These are phyloP conservation scores for Meloidogyne floridensis DNA, from an alignment of 1,140 invertebrate genomes.

Conservation along the genomic window DNA sequence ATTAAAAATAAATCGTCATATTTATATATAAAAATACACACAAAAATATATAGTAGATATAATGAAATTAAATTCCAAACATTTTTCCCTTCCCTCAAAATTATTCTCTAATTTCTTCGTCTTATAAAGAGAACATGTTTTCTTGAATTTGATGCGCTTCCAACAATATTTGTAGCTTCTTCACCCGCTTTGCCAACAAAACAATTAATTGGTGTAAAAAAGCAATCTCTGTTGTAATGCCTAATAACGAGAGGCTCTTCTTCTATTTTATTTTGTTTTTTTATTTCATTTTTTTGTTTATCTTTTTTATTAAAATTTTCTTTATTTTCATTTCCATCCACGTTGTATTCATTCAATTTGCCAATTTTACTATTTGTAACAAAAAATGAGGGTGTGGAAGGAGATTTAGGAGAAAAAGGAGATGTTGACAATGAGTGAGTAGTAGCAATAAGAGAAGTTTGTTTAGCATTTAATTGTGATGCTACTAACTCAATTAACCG, in stretches of 20 bases:
- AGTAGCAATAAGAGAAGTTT: background rate
- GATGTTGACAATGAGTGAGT: background rate
- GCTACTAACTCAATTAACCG: background rate
- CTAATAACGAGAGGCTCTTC: conserved; percentile 25
- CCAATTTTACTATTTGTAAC: background rate
- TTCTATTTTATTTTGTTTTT: background rate
- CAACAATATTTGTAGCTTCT: conserved; percentile 26
- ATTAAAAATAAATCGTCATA: too few species aligned
- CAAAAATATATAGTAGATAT: too few species aligned
- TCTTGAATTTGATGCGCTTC: conserved; percentile 22
- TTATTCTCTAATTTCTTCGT: background rate
- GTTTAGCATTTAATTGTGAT: conserved; percentile 6
- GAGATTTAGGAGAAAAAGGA: background rate
- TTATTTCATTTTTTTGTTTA: background rate
- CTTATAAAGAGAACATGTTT: conserved; percentile 26
- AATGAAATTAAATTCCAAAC: too few species aligned
- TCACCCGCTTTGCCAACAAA: conserved; percentile 24
- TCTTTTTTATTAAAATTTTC: background rate
- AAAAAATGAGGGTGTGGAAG: background rate
- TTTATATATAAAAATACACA: too few species aligned
- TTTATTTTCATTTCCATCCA: background rate
- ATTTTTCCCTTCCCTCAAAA: background rate
- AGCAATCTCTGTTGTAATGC: conserved; percentile 29
- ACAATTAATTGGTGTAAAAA: conserved; percentile 30
- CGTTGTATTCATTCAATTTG: background rate